Percentiles rank a stretch among this genome's conserved stretches.
phyloP scores from a whole-genome alignment of 2,888 invertebrate genomes.

The Endotricha flammealis region DNA sequence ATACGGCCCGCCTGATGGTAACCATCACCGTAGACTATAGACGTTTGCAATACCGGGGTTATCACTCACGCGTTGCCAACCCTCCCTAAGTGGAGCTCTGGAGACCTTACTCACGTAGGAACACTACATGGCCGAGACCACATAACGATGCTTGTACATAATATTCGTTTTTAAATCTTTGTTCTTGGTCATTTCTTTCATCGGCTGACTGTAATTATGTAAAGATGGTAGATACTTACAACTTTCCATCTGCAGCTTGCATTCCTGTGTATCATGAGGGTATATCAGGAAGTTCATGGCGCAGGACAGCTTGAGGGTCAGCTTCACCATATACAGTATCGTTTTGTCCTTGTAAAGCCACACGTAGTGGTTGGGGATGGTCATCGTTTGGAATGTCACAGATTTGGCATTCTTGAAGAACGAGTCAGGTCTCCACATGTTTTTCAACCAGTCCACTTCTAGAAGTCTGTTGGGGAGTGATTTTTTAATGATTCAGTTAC shows the following conservation, averaged over 20 bases:
- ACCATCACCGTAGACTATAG: too few relatives aligned
- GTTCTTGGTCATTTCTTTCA: background rate
- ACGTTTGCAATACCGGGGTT: too few relatives aligned
- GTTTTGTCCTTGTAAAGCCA: slow-evolving; percentile 87
- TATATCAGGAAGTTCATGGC: slow-evolving; percentile 97
- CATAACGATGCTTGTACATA: too few relatives aligned
- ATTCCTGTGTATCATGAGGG: slow-evolving; percentile 96
- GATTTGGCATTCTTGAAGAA: slow-evolving; percentile 97
- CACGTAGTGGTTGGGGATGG: slow-evolving; percentile 95
- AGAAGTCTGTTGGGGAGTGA: slow-evolving; percentile 82
- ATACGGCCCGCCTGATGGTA: too few relatives aligned
- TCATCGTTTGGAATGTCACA: slow-evolving; percentile 96
- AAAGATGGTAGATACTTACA: slow-evolving; percentile 80
- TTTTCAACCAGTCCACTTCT: slow-evolving; percentile 93
- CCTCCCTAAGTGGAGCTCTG: too few relatives aligned
- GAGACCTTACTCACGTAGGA: too few relatives aligned
- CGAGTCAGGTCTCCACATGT: slow-evolving; percentile 96
- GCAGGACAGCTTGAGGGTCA: slow-evolving; percentile 92
- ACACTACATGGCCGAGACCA: too few relatives aligned
- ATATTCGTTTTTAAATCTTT: too few relatives aligned
- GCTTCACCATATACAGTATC: slow-evolving; percentile 85
- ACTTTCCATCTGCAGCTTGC: slow-evolving; percentile 96
- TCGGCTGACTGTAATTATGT: background rate
- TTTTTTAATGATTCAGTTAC: too few relatives aligned
- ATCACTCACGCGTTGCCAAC: too few relatives aligned